These are phyloP conservation scores for Eutrigla gurnardus DNA, from an alignment of 2,797 vertebrate species.

Conservation along the genomic window DNA sequence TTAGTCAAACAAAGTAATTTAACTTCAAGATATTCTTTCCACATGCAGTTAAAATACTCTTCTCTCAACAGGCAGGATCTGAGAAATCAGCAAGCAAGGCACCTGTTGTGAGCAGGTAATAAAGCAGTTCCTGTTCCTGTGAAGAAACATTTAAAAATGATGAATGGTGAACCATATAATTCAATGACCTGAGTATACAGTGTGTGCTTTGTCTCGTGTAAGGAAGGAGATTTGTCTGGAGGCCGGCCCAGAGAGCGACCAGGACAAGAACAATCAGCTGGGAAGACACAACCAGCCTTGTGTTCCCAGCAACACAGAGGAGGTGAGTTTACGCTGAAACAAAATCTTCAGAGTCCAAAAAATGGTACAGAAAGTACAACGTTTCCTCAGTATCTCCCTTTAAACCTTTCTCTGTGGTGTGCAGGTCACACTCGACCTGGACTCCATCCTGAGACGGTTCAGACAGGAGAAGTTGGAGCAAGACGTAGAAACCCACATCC, in stretches of 20 bases:
- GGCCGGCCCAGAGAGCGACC: not conserved
- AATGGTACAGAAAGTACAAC: not conserved
- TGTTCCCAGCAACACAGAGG: conserved; percentile 22
- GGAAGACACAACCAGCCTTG: not conserved
- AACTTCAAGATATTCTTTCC: not conserved
- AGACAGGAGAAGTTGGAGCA: conserved; percentile 11
- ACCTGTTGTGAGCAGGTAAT: conserved; percentile 36
- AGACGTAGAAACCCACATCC: conserved; percentile 30
- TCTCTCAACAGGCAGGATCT: conserved; percentile 44
- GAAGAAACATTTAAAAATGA: not conserved
- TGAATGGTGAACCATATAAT: not conserved
- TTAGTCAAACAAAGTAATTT: not conserved
- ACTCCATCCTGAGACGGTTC: conserved; percentile 53
- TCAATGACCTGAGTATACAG: not conserved
- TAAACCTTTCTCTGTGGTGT: not conserved
- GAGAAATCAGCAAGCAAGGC: not conserved
- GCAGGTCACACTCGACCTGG: conserved; percentile 45
- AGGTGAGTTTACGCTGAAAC: conserved; percentile 37
- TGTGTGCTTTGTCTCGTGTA: not conserved
- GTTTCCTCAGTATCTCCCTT: not conserved
- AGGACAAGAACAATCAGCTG: not conserved
- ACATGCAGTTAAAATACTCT: not conserved
- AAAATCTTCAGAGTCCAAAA: not conserved
- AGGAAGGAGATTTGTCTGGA: conserved; percentile 42
- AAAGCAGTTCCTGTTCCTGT: not conserved